Base-by-base conservation (phyloP, 2,113 vertebrate species). In the Noturus placidus region DNA sequence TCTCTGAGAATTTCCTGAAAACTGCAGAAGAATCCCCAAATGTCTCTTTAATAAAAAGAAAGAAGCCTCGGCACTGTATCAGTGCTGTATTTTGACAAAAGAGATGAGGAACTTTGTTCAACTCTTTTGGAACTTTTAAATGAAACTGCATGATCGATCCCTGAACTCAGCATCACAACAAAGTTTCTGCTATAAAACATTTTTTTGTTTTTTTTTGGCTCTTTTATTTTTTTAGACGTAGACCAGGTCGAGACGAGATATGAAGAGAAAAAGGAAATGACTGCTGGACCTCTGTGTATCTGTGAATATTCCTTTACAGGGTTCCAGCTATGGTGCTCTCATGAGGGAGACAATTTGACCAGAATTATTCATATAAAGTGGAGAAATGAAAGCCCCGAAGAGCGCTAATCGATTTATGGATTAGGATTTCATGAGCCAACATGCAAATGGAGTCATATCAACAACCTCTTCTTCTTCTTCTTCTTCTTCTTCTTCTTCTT, bases 191-290 rank as follows among this genome's bases (percentile, higher is more conserved):
- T 46, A 46, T 46, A 84, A 35, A 70, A 5, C 3, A 1, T 4
- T 72, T 13, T 42, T 4, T 42, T 72, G 10, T 72, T 27, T 7
- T 4, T 42, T 77, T 77, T 25, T 0, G 19, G 25, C 38, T 77
- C 22, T 9, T 59, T 20, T 15, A 2, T 33, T n/a, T 76, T 63
- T 79, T 50, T 63, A 35, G 2, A 17, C 30, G 0, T 9, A 4
- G 14, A 25, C 67, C 59, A 65, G 57, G n/a, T 25, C 42, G 67
- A 86, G 19, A 77, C 6, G 2, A 79, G 72, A 63, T 42, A 57
- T 56, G 46, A 61, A 50, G 9, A 57, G n/a, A 74, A 35, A 85
- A 57, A 74, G 54, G 52, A 85, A 74, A 85, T 59, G 54, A 59
- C 35, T 59, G 30, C 20, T 35, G 52, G 52, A 57, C 52, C 15